Evolutionary conservation across 1,140 invertebrate species (phyloP), one percentile per base, ranked within the genome.

Genomic region (Argopecten irradians): DNA sequence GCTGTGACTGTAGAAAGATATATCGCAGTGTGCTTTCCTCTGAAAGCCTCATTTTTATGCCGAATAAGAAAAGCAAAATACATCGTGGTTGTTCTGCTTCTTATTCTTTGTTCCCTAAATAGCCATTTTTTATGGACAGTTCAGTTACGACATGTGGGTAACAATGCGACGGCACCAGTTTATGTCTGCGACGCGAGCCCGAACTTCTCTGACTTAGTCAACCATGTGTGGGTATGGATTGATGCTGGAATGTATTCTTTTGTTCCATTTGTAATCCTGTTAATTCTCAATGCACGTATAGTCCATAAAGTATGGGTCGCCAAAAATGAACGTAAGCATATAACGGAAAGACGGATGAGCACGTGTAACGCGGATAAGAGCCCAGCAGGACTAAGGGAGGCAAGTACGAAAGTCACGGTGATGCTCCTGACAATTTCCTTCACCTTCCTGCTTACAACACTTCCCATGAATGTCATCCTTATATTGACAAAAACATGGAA

Each of bases 1-100:
- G 94, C 93, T 14, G 94, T 95, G 11, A 95, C 95, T 1, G 87
- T 94, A 0, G 95, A 95, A 84, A 82, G 95, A 33, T 95, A 91
- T 88, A 94, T 95, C 46, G 95, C 93, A 33, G 94, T 95, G 1
- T 92, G 91, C 46, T 86, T 93, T 85, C 95, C 95, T 5, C 90
- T 95, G 32, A 89, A 92, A 88, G 94, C 94, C 0, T 91, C 39
- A n/a, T 83, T 87, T 32, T 85, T 95, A 22, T 95, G 95, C 86
- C 93, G 92, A 41, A 89, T 92, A 7, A 84, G 87, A 82, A 87
- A 91, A 34, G 94, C 94, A 1, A 91, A 91, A 85, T 89, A 89
- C 14, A 86, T 90, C 8, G 90, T 93, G 0, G n/a, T 91, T 0
- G 86, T 85, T 9, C 86, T 92, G 0, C 71, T 93, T 19, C 28